phyloP scores from a whole-genome alignment of 23 tunicate genomes.

The Trididemnum clinides region DNA sequence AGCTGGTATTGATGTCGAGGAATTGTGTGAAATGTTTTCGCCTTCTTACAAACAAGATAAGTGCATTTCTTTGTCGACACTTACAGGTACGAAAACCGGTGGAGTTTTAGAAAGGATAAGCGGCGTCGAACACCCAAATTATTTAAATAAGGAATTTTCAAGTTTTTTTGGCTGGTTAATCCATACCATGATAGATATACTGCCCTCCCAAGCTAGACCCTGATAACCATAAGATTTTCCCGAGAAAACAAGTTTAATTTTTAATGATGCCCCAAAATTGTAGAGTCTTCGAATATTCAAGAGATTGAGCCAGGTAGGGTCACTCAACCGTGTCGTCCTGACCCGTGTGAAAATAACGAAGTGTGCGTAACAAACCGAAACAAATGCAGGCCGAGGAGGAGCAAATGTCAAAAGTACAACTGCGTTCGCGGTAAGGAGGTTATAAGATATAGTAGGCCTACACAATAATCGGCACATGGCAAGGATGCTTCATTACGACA shows the following conservation, averaged over 20 bases:
- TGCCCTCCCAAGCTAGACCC: neutral
- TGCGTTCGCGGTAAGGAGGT: slow-evolving; percentile 81
- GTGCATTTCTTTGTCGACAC: slow-evolving; percentile 64
- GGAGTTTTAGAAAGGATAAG: too few species aligned
- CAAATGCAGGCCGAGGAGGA: slow-evolving; percentile 17
- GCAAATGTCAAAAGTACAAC: slow-evolving; percentile 32
- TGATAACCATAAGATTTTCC: neutral
- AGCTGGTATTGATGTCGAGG: slow-evolving; percentile 21
- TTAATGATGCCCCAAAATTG: neutral
- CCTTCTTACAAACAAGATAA: slow-evolving; percentile 43
- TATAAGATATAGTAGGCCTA: too few species aligned
- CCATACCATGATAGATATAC: too few species aligned
- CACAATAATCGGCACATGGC: too few species aligned
- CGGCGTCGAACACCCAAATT: too few species aligned
- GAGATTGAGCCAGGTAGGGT: neutral
- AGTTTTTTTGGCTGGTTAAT: too few species aligned
- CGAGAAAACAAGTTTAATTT: neutral
- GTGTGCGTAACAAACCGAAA: slow-evolving; percentile 65
- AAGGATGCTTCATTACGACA: too few species aligned
- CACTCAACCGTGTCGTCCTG: slow-evolving; percentile 77
- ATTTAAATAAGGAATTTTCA: too few species aligned
- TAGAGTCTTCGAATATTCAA: neutral
- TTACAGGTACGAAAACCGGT: too few species aligned
- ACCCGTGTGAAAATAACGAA: slow-evolving; percentile 56
- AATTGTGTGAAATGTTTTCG: slow-evolving; percentile 60